Evolutionary conservation across 2,888 invertebrate species (phyloP).

Genomic region (Muscina levida): DNA sequence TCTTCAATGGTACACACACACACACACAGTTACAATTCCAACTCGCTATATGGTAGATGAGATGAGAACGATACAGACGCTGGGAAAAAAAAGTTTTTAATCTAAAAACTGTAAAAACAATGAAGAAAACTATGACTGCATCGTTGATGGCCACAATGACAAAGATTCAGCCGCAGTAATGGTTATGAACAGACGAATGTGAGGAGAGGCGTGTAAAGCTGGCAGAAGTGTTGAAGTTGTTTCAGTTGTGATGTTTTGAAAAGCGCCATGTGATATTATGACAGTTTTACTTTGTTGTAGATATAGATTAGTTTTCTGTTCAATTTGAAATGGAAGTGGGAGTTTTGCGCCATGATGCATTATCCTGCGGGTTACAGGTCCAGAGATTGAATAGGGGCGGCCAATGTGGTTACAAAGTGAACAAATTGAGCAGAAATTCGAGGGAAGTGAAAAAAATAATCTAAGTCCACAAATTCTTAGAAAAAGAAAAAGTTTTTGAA

Average conservation of each 20-base stretch:
- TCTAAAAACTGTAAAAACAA: conserved; percentile 54
- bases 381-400: not conserved
- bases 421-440: not conserved
- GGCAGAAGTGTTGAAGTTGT: not conserved
- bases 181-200: not conserved
- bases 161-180: not conserved
- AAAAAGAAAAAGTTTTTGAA: too few species aligned
- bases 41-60: not conserved
- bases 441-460: not conserved
- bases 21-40: not conserved
- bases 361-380: not conserved
- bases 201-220: not conserved
- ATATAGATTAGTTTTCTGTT: conserved; percentile 22
- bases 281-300: conserved; percentile 56
- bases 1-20: conserved; percentile 7
- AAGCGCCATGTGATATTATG: conserved; percentile 52
- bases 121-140: conserved; percentile 39
- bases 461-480: not conserved
- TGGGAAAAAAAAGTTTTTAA: conserved; percentile 51
- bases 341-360: not conserved
- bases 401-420: too few species aligned
- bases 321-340: not conserved
- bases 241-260: conserved; percentile 8
- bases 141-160: conserved; percentile 32
- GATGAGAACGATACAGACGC: too few species aligned